Evolutionary conservation across 1,140 invertebrate genomes (phyloP).

Genomic region (Kradibia gibbosae): DNA sequence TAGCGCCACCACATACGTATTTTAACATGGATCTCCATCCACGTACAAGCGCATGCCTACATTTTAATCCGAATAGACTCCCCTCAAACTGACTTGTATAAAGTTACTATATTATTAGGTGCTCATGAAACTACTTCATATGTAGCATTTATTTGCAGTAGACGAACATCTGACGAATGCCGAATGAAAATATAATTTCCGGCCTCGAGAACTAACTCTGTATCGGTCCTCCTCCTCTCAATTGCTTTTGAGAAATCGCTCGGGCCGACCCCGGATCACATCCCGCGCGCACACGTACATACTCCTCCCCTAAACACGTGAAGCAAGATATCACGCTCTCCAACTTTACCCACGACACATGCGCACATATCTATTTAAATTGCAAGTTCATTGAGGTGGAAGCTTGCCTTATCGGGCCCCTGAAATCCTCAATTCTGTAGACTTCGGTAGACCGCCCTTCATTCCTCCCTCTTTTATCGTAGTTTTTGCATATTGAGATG

Average conservation of each 20-base stretch:
- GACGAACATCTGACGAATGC: conserved; percentile 36
- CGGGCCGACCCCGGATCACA: conserved; percentile 26
- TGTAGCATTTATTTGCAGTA: neutral
- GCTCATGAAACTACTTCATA: conserved; percentile 6
- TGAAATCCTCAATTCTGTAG: conserved; percentile 62
- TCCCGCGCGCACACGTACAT: too few relatives aligned
- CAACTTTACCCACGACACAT: too few relatives aligned
- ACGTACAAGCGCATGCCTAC: neutral
- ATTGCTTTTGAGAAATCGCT: conserved; percentile 57
- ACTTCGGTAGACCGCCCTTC: neutral
- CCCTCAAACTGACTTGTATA: conserved; percentile 50
- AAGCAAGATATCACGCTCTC: neutral
- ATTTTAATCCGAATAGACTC: neutral
- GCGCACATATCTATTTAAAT: conserved; percentile 59
- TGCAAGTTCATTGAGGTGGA: conserved; percentile 58
- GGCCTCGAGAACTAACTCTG: conserved; percentile 49
- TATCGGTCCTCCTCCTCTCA: conserved; percentile 52
- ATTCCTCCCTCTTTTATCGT: neutral
- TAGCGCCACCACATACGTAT: neutral
- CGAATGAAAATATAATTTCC: conserved; percentile 65
- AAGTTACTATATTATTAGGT: conserved; percentile 56
- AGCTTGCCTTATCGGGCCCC: conserved; percentile 59
- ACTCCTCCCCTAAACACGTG: neutral
- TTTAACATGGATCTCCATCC: neutral
- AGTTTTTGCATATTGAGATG: neutral